phyloP scores from a whole-genome alignment of 2,888 invertebrate species.

The Agrotis puta region DNA sequence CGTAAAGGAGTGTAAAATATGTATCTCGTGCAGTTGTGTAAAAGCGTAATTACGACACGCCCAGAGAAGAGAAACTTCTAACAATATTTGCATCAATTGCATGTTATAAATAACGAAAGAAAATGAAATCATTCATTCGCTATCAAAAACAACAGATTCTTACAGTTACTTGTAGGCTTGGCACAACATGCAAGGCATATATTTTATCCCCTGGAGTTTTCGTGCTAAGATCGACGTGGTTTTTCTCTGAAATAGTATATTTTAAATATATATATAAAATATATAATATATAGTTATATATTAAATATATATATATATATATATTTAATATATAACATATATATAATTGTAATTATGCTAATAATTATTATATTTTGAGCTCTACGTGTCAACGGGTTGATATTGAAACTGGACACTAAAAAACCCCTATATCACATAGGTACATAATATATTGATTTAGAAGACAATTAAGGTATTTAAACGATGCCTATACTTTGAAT shows the following conservation, averaged over 20 bases:
- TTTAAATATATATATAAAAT: too few relatives aligned
- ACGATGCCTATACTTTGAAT: not conserved
- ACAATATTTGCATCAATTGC: constrained; percentile 27
- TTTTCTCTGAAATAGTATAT: not conserved
- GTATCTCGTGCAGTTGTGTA: constrained; percentile 48
- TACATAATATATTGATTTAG: not conserved
- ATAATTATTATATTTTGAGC: not conserved
- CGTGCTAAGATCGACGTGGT: not conserved
- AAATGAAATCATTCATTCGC: constrained; percentile 24
- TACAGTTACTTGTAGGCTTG: not conserved
- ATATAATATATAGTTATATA: too few relatives aligned
- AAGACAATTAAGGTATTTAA: not conserved
- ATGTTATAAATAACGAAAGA: not conserved
- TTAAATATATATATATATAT: too few relatives aligned
- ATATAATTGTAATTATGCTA: not conserved
- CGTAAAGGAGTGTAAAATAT: constrained; percentile 47
- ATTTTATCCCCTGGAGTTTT: constrained; percentile 2
- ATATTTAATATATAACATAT: too few relatives aligned
- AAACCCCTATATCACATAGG: too few relatives aligned
- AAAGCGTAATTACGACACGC: constrained; percentile 37
- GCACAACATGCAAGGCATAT: not conserved
- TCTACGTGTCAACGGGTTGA: not conserved
- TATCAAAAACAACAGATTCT: constrained; percentile 1
- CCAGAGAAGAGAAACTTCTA: constrained; percentile 40
- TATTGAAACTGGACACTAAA: not conserved